Evolutionary conservation across 2,888 invertebrate species (phyloP).

Genomic region (Agapetus fuscipes): DNA sequence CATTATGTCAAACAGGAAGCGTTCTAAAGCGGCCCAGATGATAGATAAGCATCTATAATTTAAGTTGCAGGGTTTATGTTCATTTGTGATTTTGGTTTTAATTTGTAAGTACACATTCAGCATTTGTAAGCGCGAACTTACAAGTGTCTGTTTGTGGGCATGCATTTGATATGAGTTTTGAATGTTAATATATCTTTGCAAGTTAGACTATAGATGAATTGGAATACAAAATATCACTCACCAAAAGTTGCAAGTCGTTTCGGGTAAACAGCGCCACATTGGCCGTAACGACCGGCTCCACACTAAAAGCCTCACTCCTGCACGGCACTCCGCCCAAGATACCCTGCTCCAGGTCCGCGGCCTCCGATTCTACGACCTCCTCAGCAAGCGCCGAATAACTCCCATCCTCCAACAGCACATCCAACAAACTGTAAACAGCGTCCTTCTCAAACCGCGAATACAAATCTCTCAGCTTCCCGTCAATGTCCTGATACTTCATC

Average conservation of each 20-base stretch:
- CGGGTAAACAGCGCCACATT: slow-evolving; percentile 31
- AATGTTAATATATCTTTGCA: too few species aligned
- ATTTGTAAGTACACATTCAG: too few species aligned
- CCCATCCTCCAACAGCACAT: slow-evolving; percentile 47
- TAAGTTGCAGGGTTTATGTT: too few species aligned
- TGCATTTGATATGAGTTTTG: too few species aligned
- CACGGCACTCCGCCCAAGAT: slow-evolving; percentile 17
- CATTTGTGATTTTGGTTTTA: too few species aligned
- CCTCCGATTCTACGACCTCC: slow-evolving; percentile 6
- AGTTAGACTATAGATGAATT: too few species aligned
- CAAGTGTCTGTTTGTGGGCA: too few species aligned
- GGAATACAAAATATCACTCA: slow-evolving; percentile 22
- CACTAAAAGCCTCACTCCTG: slow-evolving; percentile 20
- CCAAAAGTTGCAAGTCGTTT: slow-evolving; percentile 31
- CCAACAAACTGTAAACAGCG: slow-evolving; percentile 69
- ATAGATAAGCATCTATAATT: too few species aligned
- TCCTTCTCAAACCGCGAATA: slow-evolving; percentile 73
- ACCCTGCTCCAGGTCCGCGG: slow-evolving; percentile 6
- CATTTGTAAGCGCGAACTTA: too few species aligned
- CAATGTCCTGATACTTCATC: slow-evolving; percentile 66
- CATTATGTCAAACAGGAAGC: too few species aligned
- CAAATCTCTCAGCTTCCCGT: slow-evolving; percentile 51
- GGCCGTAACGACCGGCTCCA: slow-evolving; percentile 22
- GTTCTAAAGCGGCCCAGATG: too few species aligned
- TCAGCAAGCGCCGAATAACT: slow-evolving; percentile 22